Evolutionary conservation across 2,888 invertebrate genomes (phyloP).

Genomic region (Steinernema hermaphroditum): DNA sequence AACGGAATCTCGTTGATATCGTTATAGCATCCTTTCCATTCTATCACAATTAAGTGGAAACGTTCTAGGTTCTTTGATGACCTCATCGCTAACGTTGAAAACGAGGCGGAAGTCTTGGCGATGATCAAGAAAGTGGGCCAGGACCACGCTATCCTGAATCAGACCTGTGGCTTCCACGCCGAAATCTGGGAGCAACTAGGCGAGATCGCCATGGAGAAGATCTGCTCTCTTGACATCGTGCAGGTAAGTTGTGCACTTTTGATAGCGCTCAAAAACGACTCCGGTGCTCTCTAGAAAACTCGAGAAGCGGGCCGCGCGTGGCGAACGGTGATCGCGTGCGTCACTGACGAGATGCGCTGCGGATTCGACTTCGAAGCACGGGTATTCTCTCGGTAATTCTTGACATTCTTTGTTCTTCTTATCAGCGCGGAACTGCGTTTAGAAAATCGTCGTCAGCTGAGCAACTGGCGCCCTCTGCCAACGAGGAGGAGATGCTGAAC

Average conservation of each 20-base stretch:
- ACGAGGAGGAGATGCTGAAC: slow-evolving; percentile 36
- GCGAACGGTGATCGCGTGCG: slow-evolving; percentile 62
- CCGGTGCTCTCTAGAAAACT: slow-evolving; percentile 58
- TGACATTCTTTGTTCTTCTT: neutral
- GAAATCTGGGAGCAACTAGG: slow-evolving; percentile 65
- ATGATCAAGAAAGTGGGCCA: slow-evolving; percentile 46
- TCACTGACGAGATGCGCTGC: slow-evolving; percentile 62
- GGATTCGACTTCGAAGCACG: slow-evolving; percentile 59
- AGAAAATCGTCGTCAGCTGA: slow-evolving; percentile 26
- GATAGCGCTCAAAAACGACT: too few species aligned
- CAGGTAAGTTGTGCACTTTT: too few species aligned
- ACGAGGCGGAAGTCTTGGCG: slow-evolving; percentile 51
- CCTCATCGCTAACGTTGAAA: slow-evolving; percentile 54
- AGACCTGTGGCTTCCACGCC: slow-evolving; percentile 44
- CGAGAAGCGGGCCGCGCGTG: slow-evolving; percentile 64
- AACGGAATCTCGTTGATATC: too few species aligned
- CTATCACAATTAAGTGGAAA: too few species aligned
- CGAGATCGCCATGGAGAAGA: slow-evolving; percentile 64
- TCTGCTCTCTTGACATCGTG: slow-evolving; percentile 46
- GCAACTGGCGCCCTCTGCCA: slow-evolving; percentile 3
- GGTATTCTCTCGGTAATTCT: neutral
- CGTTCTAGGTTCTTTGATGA: slow-evolving; percentile 66
- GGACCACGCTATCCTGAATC: slow-evolving; percentile 45
- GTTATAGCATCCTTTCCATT: too few species aligned
- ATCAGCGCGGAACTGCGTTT: neutral